phyloP scores from a whole-genome alignment of 2,113 vertebrate genomes.

The Oryzias javanicus region DNA sequence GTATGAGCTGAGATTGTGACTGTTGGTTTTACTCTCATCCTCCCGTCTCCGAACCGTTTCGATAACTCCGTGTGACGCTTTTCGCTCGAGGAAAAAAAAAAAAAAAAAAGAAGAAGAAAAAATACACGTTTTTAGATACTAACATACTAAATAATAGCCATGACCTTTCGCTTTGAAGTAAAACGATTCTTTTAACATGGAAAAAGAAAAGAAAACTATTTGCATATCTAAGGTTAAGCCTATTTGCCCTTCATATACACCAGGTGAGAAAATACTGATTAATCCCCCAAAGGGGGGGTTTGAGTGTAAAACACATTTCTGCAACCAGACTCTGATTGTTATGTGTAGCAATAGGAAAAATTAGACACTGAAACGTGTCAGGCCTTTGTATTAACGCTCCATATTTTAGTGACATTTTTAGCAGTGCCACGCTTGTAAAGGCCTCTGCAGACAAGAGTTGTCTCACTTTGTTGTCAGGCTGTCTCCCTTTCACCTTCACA shows the following conservation, averaged over 20 bases:
- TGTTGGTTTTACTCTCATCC: constrained; percentile 1
- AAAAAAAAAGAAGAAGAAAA: not conserved
- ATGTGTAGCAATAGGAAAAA: constrained; percentile 58
- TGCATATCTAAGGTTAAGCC: constrained; percentile 52
- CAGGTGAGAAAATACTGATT: constrained; percentile 61
- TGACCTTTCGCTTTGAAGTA: constrained; percentile 41
- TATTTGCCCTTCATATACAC: constrained; percentile 49
- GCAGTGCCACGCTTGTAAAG: constrained; percentile 50
- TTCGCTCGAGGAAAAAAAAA: not conserved
- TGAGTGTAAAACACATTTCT: constrained; percentile 52
- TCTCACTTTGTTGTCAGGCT: constrained; percentile 71
- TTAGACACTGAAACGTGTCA: constrained; percentile 66
- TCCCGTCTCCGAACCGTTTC: constrained; percentile 16
- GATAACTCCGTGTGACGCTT: constrained; percentile 12
- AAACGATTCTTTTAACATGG: constrained; percentile 10
- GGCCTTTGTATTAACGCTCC: constrained; percentile 77
- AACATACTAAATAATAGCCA: constrained; percentile 16
- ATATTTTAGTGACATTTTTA: constrained; percentile 77
- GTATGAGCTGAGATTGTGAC: constrained; percentile 9
- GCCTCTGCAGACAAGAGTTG: constrained; percentile 55
- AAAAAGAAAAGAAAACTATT: constrained; percentile 19
- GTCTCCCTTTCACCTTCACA: constrained; percentile 49
- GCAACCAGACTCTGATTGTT: constrained; percentile 54
- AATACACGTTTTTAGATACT: not conserved
- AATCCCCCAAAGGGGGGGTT: constrained; percentile 42